phyloP scores from a whole-genome alignment of 2,113 vertebrate genomes.

The Cyanoderma ruficeps region DNA sequence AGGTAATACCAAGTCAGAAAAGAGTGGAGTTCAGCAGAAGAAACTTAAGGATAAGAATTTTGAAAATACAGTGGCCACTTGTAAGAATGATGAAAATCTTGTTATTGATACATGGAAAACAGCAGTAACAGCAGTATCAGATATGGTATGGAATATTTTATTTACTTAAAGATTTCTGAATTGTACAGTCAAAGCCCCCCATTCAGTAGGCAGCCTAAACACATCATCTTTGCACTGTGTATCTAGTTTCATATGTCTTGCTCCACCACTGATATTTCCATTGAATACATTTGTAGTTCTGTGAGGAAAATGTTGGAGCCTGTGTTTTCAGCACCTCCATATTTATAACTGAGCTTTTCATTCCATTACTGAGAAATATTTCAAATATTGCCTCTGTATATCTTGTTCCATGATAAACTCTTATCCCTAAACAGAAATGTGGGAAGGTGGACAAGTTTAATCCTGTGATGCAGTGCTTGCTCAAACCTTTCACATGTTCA shows the following conservation, averaged over 20 bases:
- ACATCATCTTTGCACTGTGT: neutral
- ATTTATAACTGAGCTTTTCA: neutral
- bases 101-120: constrained; percentile 73
- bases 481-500: neutral
- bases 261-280: neutral
- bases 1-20: constrained; percentile 10
- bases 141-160: constrained; percentile 75
- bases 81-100: constrained; percentile 68
- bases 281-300: neutral
- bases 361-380: neutral
- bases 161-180: neutral
- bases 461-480: neutral
- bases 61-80: constrained; percentile 13
- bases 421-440: neutral
- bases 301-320: neutral
- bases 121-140: constrained; percentile 70
- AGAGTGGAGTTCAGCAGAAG: neutral
- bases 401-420: neutral
- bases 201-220: neutral
- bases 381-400: neutral
- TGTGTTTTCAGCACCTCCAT: neutral
- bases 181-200: neutral
- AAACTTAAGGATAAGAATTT: constrained; percentile 18
- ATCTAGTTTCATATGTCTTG: neutral
- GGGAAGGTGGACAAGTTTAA: neutral